Conservation (phyloP, 2,797 vertebrate species). For the Bothrops alternatus region DNA sequence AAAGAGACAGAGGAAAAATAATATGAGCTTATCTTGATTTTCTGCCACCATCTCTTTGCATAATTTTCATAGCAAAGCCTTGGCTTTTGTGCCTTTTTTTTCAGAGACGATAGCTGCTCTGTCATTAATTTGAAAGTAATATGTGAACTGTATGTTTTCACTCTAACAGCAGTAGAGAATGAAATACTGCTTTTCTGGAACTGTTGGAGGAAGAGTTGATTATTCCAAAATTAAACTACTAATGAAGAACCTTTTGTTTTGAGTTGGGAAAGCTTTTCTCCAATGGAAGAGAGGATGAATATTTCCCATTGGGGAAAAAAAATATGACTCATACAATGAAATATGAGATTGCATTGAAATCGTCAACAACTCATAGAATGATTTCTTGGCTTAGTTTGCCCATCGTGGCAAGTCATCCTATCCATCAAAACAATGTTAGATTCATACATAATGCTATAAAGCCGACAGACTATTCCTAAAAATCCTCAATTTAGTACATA, state of each 20-base stretch:
- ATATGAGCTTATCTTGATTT: constrained; percentile 23
- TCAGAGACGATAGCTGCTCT: constrained; percentile 6
- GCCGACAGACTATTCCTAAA: neutral
- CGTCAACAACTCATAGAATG: neutral
- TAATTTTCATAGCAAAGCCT: constrained; percentile 8
- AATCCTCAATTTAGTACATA: neutral
- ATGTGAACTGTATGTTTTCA: constrained; percentile 24
- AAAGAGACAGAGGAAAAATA: constrained; percentile 14
- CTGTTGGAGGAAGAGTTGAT: neutral
- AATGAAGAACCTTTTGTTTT: neutral
- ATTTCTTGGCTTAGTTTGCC: neutral
- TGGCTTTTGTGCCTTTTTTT: constrained; percentile 1
- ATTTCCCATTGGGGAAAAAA: neutral
- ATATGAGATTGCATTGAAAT: neutral
- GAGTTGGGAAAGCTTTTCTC: neutral
- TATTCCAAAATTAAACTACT: neutral
- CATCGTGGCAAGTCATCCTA: neutral
- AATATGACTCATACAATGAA: neutral
- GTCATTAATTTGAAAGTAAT: constrained; percentile 10
- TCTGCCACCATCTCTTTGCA: neutral
- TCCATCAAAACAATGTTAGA: neutral
- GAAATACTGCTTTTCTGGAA: neutral
- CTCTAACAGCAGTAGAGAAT: neutral
- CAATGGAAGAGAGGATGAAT: neutral
- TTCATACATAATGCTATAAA: neutral